Base-by-base conservation (phyloP, 92 coral and sea anemone species). In the Heliopora coerulea region DNA sequence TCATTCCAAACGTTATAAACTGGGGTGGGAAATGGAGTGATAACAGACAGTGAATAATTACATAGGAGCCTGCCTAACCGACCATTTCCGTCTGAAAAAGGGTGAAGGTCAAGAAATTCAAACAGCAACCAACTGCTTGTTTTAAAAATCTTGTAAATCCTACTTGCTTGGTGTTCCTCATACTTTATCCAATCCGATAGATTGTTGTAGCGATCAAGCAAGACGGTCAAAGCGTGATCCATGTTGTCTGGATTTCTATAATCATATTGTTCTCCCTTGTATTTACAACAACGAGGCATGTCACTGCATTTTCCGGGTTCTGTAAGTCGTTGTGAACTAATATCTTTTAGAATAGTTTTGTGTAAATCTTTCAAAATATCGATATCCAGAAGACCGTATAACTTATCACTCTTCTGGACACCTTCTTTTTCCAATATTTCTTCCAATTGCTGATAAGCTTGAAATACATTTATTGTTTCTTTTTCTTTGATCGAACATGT, bases 31-130 rank as follows among this genome's bases (percentile, higher is more conserved):
- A 91, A 91, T 13, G 97, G 97, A 1, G 89, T 86, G 3, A 75
- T 58, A 0, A 60, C 58, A 2, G 89, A 86, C 54, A 91, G 75
- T 3, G 79, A 65, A 56, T 91, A 91, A 63, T 87, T 89, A 62
- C 91, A 86, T 31, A 91, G 91, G 10, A 91, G 68, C 12, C 97
- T 80, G 59, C 96, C 86, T 12, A 91, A 82, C 54, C 97, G 65
- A 3, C 97, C 97, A 79, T 91, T 91, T 20, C 97, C 97, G 57
- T 91, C 96, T 11, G 86, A 56, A 87, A 91, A 91, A 26, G 97
- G 97, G 79, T 91, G 97, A 31, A 88, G 74, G 68, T 90, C 96
- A 34, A 90, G 84, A 18, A 90, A 83, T 60, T 91, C 91, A 65
- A 88, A 86, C 33, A 91, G 67, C 49, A 86, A 49, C 89, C 89